Conservation (phyloP, 2,797 vertebrate species). For the Allobates femoralis region DNA sequence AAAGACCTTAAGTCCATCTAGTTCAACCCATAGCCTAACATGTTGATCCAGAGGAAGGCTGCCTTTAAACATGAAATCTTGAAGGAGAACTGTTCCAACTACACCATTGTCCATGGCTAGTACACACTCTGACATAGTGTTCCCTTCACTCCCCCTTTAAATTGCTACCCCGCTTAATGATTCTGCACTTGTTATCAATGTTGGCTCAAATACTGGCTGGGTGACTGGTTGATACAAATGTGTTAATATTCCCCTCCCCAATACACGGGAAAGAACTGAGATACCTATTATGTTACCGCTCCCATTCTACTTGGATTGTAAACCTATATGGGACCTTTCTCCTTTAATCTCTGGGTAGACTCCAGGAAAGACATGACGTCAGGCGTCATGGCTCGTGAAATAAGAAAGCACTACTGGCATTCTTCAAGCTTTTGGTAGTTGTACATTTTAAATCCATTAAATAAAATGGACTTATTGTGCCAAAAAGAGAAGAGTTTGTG, state of each 20-base stretch:
- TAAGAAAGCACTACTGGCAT: not conserved
- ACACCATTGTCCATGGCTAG: not conserved
- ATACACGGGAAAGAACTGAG: too few relatives aligned
- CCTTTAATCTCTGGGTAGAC: not conserved
- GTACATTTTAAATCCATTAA: not conserved
- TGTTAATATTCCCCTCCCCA: not conserved
- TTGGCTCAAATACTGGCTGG: not conserved
- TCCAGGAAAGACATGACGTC: not conserved
- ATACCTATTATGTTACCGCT: too few relatives aligned
- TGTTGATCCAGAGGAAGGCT: too few relatives aligned
- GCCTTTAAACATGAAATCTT: not conserved
- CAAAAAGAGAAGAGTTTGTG: not conserved
- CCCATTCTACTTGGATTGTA: too few relatives aligned
- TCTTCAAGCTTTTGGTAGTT: not conserved
- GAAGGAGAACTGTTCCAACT: not conserved
- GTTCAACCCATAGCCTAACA: too few relatives aligned
- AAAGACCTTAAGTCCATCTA: too few relatives aligned
- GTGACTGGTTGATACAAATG: not conserved
- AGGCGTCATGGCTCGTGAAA: not conserved
- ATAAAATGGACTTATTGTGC: not conserved
- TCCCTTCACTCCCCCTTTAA: not conserved
- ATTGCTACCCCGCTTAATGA: too few relatives aligned
- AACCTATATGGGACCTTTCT: too few relatives aligned
- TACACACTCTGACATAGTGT: not conserved
- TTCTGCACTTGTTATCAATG: not conserved